Conservation (phyloP, 1,140 invertebrate species). For the Eriosoma lanigerum region DNA sequence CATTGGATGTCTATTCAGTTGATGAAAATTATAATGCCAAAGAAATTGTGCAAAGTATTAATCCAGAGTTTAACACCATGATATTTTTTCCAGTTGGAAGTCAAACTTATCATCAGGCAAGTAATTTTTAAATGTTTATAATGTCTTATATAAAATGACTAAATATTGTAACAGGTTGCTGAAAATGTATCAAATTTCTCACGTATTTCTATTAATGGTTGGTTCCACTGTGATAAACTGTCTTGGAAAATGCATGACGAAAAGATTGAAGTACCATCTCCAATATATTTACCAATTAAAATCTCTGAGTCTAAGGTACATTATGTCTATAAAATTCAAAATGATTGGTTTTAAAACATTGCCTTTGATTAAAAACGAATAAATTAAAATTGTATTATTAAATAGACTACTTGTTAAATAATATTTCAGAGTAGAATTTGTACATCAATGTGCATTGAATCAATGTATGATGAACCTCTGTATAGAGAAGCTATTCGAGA, state of each 20-base stretch:
- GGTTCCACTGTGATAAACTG: conserved; percentile 53
- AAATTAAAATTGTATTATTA: background rate
- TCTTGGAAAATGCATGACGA: background rate
- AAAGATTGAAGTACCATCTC: background rate
- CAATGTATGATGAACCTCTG: background rate
- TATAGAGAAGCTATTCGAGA: conserved; percentile 11
- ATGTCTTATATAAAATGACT: background rate
- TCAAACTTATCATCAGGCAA: conserved; percentile 55
- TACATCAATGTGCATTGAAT: background rate
- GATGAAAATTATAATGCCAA: conserved; percentile 38
- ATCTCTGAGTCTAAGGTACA: background rate
- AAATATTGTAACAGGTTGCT: conserved; percentile 53
- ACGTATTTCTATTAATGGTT: conserved; percentile 55
- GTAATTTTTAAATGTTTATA: background rate
- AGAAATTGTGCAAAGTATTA: conserved; percentile 46
- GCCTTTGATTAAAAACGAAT: too few species aligned
- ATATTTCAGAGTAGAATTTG: background rate
- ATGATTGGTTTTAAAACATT: background rate
- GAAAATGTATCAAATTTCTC: conserved; percentile 52
- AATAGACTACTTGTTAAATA: background rate
- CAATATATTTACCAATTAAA: background rate
- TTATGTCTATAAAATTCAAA: background rate
- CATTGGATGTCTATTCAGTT: conserved; percentile 54
- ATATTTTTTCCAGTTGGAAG: conserved; percentile 55
- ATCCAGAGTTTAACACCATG: conserved; percentile 54